Base-by-base conservation (phyloP, 1,140 invertebrate genomes). In the Argopecten irradians region DNA sequence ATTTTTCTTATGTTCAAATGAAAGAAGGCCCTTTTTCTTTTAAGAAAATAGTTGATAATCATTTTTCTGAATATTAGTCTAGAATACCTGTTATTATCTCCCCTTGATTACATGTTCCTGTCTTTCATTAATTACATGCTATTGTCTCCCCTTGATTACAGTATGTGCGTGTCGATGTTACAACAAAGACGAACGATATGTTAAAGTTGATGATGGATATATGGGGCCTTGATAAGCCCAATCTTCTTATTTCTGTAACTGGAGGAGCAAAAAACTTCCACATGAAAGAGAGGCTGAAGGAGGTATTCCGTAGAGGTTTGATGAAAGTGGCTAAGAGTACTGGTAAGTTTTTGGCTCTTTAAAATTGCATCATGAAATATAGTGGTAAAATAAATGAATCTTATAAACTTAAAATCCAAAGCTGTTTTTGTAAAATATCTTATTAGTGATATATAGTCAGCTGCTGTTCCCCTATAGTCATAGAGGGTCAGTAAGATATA, bases 201-300 rank as follows among this genome's bases (percentile, higher is more conserved):
- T 36, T 86, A 71, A 43, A 93, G 11, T 90, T 96, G 34, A 91
- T 96, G 90, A 93, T 92, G 86, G 90, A 95, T 36, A 91, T 94
- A 16, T 96, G 96, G 96, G 88, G 90, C n/a, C 88, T 95, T 43
- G 91, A 94, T 36, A 92, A 92, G 71, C 96, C 96, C 22, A 88
- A 88, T 33, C 43, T 91, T 16, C 84, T 87, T 9, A 88, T 91
- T 39, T 90, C 87, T 13, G 85, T 96, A 22, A 96, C 95, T 34
- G 96, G 96, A 0, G 96, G 96, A 5, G 96, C 96, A 22, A 95
- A 96, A 88, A 95, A 95, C 89, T 96, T 96, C 90, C 92, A 92
- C 32, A 94, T 96, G 93, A 94, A 95, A 85, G 91, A 92, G 11
- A 91, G 93, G 87, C 92, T 95, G 82, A 95, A 95, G 87, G 93